Evolutionary conservation across 2,113 vertebrate genomes (phyloP), one percentile per base, ranked within the genome.

Genomic region (Leptosomus discolor): DNA sequence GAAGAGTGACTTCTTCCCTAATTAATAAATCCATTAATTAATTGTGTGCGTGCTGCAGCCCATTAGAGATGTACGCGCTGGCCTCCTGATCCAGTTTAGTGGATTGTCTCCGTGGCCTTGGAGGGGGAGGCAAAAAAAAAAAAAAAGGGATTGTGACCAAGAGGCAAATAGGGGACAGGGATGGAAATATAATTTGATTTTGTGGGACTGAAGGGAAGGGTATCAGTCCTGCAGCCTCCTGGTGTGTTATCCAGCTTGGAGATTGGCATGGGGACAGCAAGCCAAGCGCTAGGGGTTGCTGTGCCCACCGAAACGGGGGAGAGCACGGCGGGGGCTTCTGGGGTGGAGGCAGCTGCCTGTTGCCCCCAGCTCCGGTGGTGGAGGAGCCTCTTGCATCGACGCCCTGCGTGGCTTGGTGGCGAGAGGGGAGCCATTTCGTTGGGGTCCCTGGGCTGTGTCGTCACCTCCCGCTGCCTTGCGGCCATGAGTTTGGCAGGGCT

Each of bases 11-110:
- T 98, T 96, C 94, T 96, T 97, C 96, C 92, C 98, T 98, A 98
- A 98, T 98, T 98, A 98, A 98, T 98, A 98, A 97, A 96, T 96
- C 97, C 96, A 97, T 98, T 98, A 98, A 98, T 98, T 98, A 98
- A 98, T 98, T 98, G 97, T 98, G 82, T 58, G 96, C 60, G 84
- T 96, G 90, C 97, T 95, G 93, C 81, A 95, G 86, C 93, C 97
- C 97, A 96, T 98, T 97, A 96, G 97, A 92, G 82, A 91, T 95
- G 94, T 93, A 84, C 46, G 12, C 1, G 60, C 81, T 96, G 95
- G 96, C 95, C 94, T 97, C 84, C 97, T 92, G 94, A 94, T 94
- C 85, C 94, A 90, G 96, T 95, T 97, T 95, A 94, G 95, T 78
- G 93, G 32, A 68, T 96, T 77, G 89, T 97, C 88, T 96, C 94